Percentiles rank a stretch among this genome's conserved stretches.
Evolutionary conservation across 2,113 vertebrate genomes (phyloP).

Genomic region (Nettapus auritus): DNA sequence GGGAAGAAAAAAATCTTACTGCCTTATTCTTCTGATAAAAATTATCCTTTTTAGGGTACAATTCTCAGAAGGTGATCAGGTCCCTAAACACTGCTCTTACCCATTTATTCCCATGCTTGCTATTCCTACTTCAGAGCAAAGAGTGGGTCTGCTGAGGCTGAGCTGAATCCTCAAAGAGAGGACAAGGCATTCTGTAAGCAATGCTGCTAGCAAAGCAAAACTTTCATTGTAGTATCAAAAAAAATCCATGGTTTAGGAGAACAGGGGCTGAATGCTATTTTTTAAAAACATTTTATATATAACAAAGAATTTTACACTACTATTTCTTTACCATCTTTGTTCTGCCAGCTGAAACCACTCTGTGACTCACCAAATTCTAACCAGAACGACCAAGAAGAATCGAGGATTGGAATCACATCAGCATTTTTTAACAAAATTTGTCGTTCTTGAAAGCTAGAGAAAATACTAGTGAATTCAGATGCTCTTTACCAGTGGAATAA

Average conservation of each 20-base stretch:
- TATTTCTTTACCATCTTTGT: not conserved
- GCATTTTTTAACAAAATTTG: not conserved
- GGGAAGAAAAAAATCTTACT: not conserved
- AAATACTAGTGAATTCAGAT: not conserved
- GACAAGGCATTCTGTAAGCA: not conserved
- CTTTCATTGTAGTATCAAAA: not conserved
- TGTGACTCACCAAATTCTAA: not conserved
- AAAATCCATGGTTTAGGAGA: not conserved
- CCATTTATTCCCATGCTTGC: not conserved
- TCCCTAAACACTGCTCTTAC: not conserved
- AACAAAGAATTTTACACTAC: not conserved
- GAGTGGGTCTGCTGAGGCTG: not conserved
- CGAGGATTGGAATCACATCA: not conserved
- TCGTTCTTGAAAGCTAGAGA: not conserved
- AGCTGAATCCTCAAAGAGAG: not conserved
- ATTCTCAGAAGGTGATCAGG: not conserved
- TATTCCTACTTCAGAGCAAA: not conserved
- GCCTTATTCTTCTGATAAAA: not conserved
- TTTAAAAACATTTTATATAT: not conserved
- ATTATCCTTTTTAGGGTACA: not conserved
- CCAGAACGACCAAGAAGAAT: not conserved
- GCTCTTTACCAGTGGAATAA: not conserved
- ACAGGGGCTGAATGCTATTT: not conserved
- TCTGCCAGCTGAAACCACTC: not conserved
- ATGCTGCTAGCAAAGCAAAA: not conserved